phyloP scores from a whole-genome alignment of 1,140 invertebrate genomes.

The Catajapyx aquilonaris region DNA sequence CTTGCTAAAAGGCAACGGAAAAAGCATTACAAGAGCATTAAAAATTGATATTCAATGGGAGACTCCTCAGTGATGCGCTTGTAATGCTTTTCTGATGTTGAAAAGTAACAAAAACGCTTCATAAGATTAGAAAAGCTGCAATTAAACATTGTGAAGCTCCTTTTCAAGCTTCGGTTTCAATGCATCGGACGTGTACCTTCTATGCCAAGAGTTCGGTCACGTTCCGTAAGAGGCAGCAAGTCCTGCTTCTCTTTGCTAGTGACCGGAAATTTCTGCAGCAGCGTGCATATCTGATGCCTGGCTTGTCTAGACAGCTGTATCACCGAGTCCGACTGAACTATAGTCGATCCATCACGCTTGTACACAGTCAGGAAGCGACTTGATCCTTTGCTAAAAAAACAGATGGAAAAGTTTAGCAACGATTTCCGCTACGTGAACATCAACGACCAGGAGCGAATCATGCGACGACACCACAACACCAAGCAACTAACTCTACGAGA shows the following conservation, averaged over 20 bases:
- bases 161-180: too few species aligned
- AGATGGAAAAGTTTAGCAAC: not conserved
- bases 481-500: not conserved
- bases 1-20: too few species aligned
- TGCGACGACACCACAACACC: not conserved
- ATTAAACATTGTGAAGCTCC: too few species aligned
- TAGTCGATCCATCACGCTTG: constrained; percentile 44
- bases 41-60: too few species aligned
- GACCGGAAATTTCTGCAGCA: constrained; percentile 43
- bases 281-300: constrained; percentile 30
- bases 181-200: too few species aligned
- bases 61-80: too few species aligned
- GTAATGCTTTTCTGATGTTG: too few species aligned
- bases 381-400: constrained; percentile 12
- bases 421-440: not conserved
- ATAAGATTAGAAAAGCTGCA: constrained; percentile 6
- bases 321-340: constrained; percentile 43
- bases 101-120: not conserved
- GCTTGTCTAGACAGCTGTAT: constrained; percentile 40
- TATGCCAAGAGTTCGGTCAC: constrained; percentile 17
- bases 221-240: constrained; percentile 31
- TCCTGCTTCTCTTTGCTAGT: constrained; percentile 47
- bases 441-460: not conserved
- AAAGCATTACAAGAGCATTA: too few species aligned
- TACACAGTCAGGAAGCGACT: constrained; percentile 48